Conservation (phyloP, 2,888 invertebrate genomes). For the Platynereis dumerilii region DNA sequence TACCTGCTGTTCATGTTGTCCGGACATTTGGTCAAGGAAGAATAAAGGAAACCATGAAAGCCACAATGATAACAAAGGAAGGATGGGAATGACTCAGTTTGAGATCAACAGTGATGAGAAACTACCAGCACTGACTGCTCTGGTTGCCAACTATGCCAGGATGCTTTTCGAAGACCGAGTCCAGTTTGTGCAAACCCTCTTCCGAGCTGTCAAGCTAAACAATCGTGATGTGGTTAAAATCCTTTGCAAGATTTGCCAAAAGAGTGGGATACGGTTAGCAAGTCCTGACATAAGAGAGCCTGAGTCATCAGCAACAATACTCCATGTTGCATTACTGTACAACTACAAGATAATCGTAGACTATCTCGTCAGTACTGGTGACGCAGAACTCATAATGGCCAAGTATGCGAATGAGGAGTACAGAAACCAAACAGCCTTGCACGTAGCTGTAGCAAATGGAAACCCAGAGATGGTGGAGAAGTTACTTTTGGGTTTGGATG, state of each 20-base stretch:
- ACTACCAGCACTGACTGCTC: slow-evolving; percentile 30
- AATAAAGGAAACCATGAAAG: not conserved
- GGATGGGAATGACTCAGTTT: slow-evolving; percentile 34
- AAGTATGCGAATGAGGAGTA: slow-evolving; percentile 38
- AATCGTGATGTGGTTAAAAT: slow-evolving; percentile 36
- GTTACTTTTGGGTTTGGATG: slow-evolving; percentile 31
- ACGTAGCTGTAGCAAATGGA: slow-evolving; percentile 40
- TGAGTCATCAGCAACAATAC: slow-evolving; percentile 37
- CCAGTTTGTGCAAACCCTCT: slow-evolving; percentile 37
- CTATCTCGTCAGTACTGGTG: slow-evolving; percentile 31
- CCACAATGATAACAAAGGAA: slow-evolving; percentile 20
- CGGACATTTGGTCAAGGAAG: slow-evolving; percentile 9
- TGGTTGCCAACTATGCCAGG: slow-evolving; percentile 39
- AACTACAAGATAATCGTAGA: slow-evolving; percentile 35
- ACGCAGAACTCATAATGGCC: slow-evolving; percentile 35
- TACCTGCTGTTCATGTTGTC: slow-evolving; percentile 13
- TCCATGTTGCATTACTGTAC: slow-evolving; percentile 40
- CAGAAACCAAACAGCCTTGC: slow-evolving; percentile 38
- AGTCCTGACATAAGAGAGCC: slow-evolving; percentile 34
- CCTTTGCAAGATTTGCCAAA: slow-evolving; percentile 37
- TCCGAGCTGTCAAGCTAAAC: slow-evolving; percentile 38
- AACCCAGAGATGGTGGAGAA: slow-evolving; percentile 33
- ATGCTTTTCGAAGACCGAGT: slow-evolving; percentile 34
- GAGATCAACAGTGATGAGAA: slow-evolving; percentile 29
- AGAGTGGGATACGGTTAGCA: slow-evolving; percentile 33